phyloP scores from a whole-genome alignment of 2,888 invertebrate species.

The Laspeyria flexula region DNA sequence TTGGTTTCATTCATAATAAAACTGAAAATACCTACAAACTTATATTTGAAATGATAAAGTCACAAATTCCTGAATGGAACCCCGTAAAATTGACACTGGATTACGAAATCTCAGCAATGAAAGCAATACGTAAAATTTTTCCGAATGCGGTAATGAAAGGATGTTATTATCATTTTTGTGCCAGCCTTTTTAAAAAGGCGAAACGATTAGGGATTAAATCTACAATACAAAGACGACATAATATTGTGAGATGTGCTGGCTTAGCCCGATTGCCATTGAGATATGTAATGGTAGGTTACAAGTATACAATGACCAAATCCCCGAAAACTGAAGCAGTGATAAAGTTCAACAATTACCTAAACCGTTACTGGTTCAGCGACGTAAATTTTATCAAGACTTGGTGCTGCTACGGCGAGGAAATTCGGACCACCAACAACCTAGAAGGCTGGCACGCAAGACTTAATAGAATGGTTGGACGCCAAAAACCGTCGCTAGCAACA shows the following conservation, averaged over 20 bases:
- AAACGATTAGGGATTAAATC: conserved; percentile 13
- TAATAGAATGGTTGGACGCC: conserved; percentile 12
- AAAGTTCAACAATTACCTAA: conserved; percentile 7
- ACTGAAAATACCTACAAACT: conserved; percentile 6
- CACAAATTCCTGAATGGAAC: conserved; percentile 4
- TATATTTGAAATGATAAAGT: conserved; percentile 1
- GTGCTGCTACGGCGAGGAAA: conserved; percentile 13
- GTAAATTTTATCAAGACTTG: conserved; percentile 13
- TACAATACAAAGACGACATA: conserved; percentile 15
- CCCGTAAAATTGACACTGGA: conserved; percentile 7
- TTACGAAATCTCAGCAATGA: conserved; percentile 8
- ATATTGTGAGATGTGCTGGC: conserved; percentile 23
- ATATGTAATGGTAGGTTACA: conserved; percentile 18
- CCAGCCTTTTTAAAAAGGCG: not conserved
- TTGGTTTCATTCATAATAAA: conserved; percentile 12
- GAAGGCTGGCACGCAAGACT: conserved; percentile 25
- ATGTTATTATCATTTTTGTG: conserved; percentile 1
- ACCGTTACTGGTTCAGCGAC: too few relatives aligned
- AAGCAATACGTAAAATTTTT: conserved; percentile 6
- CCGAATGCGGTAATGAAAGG: conserved; percentile 6
- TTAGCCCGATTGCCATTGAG: conserved; percentile 23
- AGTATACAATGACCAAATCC: conserved; percentile 13
- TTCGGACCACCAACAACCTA: conserved; percentile 16
- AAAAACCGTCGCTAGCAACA: conserved; percentile 10
- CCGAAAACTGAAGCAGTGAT: conserved; percentile 8